These are phyloP conservation scores for Oscarella lobularis DNA, from an alignment of 37 sponge, comb jelly and placozoan genomes.

Conservation along the genomic window DNA sequence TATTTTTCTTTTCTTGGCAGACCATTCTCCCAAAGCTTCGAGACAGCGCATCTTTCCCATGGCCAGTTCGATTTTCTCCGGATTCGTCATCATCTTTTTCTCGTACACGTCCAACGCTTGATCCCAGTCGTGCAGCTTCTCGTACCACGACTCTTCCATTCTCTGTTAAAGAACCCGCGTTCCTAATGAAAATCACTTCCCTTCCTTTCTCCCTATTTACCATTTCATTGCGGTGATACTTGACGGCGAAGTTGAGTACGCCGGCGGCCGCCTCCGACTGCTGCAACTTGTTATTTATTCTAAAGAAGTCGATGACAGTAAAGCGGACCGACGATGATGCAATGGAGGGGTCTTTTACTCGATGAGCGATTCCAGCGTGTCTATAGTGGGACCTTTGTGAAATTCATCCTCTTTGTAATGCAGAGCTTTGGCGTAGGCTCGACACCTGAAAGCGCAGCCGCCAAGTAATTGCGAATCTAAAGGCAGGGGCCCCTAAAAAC, in stretches of 20 bases:
- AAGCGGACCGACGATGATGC: not conserved
- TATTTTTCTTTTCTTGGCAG: conserved; percentile 5
- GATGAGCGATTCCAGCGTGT: conserved; percentile 68
- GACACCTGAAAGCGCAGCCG: conserved; percentile 83
- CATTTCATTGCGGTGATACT: conserved; percentile 48
- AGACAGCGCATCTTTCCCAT: conserved; percentile 88
- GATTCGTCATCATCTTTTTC: conserved; percentile 42
- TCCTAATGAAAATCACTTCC: no score
- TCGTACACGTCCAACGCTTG: conserved; percentile 65
- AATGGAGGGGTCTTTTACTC: no score
- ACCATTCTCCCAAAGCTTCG: conserved; percentile 87
- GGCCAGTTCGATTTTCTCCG: conserved; percentile 53
- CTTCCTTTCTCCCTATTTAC: conserved; percentile 23
- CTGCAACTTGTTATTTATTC: conserved; percentile 96
- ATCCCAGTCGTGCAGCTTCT: conserved; percentile 90
- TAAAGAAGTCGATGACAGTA: conserved; percentile 2
- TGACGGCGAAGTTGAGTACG: conserved; percentile 76
- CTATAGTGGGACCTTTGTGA: conserved; percentile 58
- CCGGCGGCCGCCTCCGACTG: conserved; percentile 90
- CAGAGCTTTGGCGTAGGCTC: conserved; percentile 94
- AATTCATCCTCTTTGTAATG: conserved; percentile 97
- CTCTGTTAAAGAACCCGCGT: no score
- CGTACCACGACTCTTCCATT: conserved; percentile 88
- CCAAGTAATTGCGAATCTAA: conserved; percentile 57
- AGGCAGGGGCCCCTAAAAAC: conserved; percentile 52